Evolutionary conservation across 2,888 invertebrate species (phyloP), one percentile per base, ranked within the genome.

Genomic region (Euzetes globulus): DNA sequence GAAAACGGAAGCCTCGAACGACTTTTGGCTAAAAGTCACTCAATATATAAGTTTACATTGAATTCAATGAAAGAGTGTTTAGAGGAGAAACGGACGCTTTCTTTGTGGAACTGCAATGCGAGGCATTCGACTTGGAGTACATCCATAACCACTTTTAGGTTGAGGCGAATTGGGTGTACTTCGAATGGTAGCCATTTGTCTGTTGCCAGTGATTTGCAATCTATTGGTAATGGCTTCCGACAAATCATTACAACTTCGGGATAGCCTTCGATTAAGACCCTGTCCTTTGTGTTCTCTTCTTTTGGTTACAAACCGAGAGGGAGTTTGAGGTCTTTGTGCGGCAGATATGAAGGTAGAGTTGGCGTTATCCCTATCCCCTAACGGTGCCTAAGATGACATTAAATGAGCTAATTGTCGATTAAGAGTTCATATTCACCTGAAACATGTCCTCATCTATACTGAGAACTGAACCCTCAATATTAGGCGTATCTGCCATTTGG

Each of bases 371-470:
- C 70, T n/a, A 25, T 47, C 70, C 45, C 19, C 19, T 7, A 70
- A 22, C 70, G 70, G 70, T 5, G 70, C 70, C 70, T 70, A 45
- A 22, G 15, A 17, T 27, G 4, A 19, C 4, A 19, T 19, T 19
- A 19, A 13, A 47, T 47, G 3, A 47, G n/a, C 17, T 50, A 55
- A 22, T 55, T 19, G 47, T 47, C 11, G 11, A 41, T 9, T 11
- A 11, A 5, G 15, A 47, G 7, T 47, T 17, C 17, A 47, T 27
- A 63, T 11, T 63, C 2, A 70, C 70, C 47, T 70, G 70, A 25
- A 70, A 70, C 70, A 27, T 13, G 6, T 41, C 70, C 70, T 70
- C 70, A 47, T 70, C 47, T 47, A 70, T 70, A 25, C 70, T 70
- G 22, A 70, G 22, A 41, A 70, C 22, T 5, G 70, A 70, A 13